phyloP scores from a whole-genome alignment of 2,797 vertebrate genomes.

The Gorsachius magnificus region DNA sequence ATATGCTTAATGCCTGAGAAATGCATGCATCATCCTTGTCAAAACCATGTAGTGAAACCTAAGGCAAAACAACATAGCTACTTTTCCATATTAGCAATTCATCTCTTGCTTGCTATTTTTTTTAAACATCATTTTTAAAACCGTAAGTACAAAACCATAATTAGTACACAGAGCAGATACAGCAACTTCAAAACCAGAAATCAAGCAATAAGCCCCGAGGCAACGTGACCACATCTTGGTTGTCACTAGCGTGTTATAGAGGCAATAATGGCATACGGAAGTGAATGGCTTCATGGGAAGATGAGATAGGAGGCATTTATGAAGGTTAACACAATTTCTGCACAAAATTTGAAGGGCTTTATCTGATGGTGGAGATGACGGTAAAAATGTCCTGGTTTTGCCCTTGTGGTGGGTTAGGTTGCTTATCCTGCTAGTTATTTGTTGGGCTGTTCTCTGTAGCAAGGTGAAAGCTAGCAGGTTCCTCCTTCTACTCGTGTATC shows the following conservation, averaged over 20 bases:
- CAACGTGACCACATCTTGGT: neutral
- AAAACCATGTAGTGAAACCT: neutral
- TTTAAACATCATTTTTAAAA: neutral
- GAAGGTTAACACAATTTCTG: slow-evolving; percentile 23
- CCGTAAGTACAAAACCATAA: neutral
- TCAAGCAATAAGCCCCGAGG: neutral
- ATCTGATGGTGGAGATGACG: neutral
- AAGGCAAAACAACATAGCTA: neutral
- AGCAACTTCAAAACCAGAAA: slow-evolving; percentile 13
- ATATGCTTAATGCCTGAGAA: neutral
- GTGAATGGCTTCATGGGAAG: neutral
- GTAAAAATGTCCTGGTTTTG: neutral
- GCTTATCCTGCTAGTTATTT: neutral
- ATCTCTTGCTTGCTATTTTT: neutral
- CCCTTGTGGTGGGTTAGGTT: neutral
- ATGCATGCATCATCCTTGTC: neutral
- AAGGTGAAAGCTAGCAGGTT: neutral
- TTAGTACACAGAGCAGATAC: slow-evolving; percentile 2
- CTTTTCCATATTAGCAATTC: neutral
- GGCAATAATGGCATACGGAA: neutral
- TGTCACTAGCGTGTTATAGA: neutral
- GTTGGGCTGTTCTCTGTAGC: neutral
- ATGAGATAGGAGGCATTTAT: slow-evolving; percentile 19
- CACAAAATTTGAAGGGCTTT: slow-evolving; percentile 1
- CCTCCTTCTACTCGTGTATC: neutral